Conservation (phyloP, 2,888 invertebrate species). For the Eilema depressum region DNA sequence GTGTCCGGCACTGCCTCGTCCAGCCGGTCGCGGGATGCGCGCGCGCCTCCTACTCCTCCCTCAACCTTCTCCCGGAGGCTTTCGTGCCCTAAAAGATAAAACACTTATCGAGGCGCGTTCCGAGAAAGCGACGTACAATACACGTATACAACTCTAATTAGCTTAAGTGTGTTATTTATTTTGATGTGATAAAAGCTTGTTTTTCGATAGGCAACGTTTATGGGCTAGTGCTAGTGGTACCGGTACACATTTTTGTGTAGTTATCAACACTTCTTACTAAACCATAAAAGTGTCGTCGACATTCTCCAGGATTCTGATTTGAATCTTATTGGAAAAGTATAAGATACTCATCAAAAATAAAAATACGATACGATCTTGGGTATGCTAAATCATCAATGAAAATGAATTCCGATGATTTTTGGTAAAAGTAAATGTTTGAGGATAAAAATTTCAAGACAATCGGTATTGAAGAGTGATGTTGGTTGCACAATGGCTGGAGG, state of each 20-base stretch:
- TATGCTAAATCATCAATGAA: constrained; percentile 24
- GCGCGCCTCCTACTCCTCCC: constrained; percentile 56
- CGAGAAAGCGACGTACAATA: constrained; percentile 62
- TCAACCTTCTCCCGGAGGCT: constrained; percentile 66
- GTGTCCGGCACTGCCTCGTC: constrained; percentile 25
- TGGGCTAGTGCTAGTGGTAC: constrained; percentile 32
- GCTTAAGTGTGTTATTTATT: constrained; percentile 71
- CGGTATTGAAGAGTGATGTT: constrained; percentile 35
- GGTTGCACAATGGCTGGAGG: constrained; percentile 43
- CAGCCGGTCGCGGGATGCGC: constrained; percentile 44
- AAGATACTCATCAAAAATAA: constrained; percentile 8
- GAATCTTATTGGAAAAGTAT: constrained; percentile 18
- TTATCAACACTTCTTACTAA: constrained; percentile 22
- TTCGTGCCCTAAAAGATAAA: constrained; percentile 60
- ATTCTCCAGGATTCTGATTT: constrained; percentile 6
- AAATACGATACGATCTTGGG: constrained; percentile 3
- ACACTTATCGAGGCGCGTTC: constrained; percentile 69
- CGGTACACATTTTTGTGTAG: constrained; percentile 29
- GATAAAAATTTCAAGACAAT: constrained; percentile 43
- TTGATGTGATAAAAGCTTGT: constrained; percentile 52
- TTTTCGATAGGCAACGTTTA: constrained; percentile 39
- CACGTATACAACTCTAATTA: constrained; percentile 63
- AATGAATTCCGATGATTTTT: constrained; percentile 18
- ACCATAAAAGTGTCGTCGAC: constrained; percentile 2
- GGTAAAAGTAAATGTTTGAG: constrained; percentile 25